Percentiles rank a stretch among this genome's conserved stretches.
Evolutionary conservation across 2,113 vertebrate genomes (phyloP).

Genomic region (Cochlearius cochlearius): DNA sequence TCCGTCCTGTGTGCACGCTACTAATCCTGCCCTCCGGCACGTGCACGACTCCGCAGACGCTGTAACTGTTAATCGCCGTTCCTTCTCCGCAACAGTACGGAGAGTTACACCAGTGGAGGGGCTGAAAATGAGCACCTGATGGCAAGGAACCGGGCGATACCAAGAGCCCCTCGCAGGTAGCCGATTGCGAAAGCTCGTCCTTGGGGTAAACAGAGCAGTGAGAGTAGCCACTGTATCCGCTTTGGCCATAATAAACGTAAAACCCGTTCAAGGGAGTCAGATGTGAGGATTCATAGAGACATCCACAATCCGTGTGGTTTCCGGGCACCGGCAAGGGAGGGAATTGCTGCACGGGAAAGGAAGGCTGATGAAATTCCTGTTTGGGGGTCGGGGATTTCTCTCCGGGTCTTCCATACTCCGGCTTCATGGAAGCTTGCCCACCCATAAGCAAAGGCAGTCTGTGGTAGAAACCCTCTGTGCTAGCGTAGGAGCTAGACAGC

Average conservation of each 20-base stretch:
- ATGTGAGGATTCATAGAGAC: conserved; percentile 71
- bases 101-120: conserved; percentile 86
- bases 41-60: conserved; percentile 82
- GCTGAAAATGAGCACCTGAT: conserved; percentile 80
- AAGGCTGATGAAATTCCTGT: conserved; percentile 86
- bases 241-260: conserved; percentile 79
- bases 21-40: conserved; percentile 79
- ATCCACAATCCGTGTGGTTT: conserved; percentile 74
- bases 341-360: conserved; percentile 78
- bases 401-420: conserved; percentile 79
- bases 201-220: conserved; percentile 81
- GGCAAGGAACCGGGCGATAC: conserved; percentile 79
- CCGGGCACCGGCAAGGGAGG: conserved; percentile 79
- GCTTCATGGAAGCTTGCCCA: conserved; percentile 82
- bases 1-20: conserved; percentile 77
- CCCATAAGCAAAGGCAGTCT: conserved; percentile 91
- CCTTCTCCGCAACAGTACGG: conserved; percentile 86
- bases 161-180: conserved; percentile 82
- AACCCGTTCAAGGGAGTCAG: conserved; percentile 69
- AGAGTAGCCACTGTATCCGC: conserved; percentile 72
- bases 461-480: conserved; percentile 84
- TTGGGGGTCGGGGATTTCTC: conserved; percentile 86
- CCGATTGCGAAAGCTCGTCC: conserved; percentile 71
- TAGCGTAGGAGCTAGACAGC: conserved; percentile 82
- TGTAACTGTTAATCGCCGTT: conserved; percentile 79